Base-by-base conservation (phyloP, 2,888 invertebrate species). In the Pseudanteris insignis region DNA sequence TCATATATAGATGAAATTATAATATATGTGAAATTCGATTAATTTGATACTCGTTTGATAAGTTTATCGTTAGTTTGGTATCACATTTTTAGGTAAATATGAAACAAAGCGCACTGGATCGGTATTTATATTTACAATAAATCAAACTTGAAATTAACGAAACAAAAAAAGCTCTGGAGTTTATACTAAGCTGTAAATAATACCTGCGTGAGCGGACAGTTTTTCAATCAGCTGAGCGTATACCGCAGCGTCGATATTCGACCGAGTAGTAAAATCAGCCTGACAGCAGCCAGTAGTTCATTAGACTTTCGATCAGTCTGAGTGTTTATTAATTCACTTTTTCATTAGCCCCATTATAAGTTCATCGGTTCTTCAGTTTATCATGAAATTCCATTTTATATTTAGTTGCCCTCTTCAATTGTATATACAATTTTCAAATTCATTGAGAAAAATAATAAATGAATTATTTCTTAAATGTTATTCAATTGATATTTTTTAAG, bases 181-280 rank as follows among this genome's bases (percentile, higher is more conserved):
- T 30, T 40, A 40, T 40, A 13, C 51, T 30, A 46, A 51, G 41
- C 51, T 51, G 59, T 59, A 41, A 59, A 59, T 59, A 59, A 60
- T 60, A 60, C 53, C 48, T 41, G 53, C 47, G 41, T 18, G 10
- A n/a, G 30, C 32, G 37, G 55, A 61, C 50, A 61, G 50, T 55
- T 61, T 55, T 61, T 44, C 50, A 38, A 54, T 61, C 34, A 29
- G 48, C 40, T 9, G 30, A 21, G 28, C 47, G 37, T 37, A 40
- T 50, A 41, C 11, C 25, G 36, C 26, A 18, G 59, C 50, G 41
- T 63, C 64, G 47, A 60, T 50, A 34, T 41, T 40, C 30, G 3
- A 13, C 29, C 48, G 30, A 61, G 50, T 61, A 48, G 55, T 50
- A 50, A 55, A 50, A 50, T 55, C 55, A 44, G 50, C 38, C 34